A percentile compares a stretch with the other conserved stretches of the same genome.
Conservation (phyloP, 2,888 invertebrate genomes). For the Tuta absoluta region DNA sequence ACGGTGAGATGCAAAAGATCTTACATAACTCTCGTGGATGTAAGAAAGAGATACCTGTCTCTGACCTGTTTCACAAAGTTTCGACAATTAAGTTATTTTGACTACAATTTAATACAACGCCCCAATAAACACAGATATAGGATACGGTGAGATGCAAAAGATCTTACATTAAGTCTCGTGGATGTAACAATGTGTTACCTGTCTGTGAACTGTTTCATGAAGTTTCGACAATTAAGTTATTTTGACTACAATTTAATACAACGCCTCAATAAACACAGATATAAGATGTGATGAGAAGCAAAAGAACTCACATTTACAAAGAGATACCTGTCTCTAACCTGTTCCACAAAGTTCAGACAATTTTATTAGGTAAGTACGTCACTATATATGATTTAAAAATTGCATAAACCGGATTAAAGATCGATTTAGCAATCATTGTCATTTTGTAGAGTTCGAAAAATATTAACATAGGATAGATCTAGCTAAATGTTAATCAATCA, state of each 20-base stretch:
- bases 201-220: neutral
- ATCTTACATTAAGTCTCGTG: constrained; percentile 4
- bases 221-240: no score
- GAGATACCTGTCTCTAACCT: no score
- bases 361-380: no score
- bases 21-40: neutral
- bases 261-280: constrained; percentile 35
- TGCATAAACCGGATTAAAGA: no score
- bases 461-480: no score
- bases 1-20: neutral
- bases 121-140: constrained; percentile 34
- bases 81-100: no score
- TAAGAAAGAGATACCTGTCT: no score
- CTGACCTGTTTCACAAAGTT: neutral
- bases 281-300: neutral
- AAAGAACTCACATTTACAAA: neutral
- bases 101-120: no score
- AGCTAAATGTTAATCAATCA: no score
- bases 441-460: no score
- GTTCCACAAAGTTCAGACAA: neutral
- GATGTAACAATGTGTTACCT: neutral
- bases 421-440: no score
- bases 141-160: neutral
- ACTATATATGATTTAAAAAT: no score
- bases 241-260: constrained; percentile 19